Evolutionary conservation across 2,113 vertebrate genomes (phyloP), one percentile per base, ranked within the genome.

Genomic region (Nesogale talazaci): DNA sequence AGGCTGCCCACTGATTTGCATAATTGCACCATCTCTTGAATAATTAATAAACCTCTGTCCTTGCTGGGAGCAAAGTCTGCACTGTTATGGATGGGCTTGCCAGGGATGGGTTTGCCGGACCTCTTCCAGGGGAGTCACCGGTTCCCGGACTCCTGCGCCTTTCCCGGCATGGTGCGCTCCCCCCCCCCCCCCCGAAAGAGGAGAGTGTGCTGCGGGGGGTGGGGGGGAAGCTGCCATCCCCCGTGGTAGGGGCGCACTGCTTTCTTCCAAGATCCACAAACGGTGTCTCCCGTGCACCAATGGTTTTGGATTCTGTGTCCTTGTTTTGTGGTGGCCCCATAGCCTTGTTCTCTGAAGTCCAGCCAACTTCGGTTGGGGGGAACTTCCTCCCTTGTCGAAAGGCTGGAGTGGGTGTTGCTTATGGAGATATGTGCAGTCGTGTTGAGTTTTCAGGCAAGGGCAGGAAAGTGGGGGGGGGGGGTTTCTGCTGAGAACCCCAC

Each of bases 1-100:
- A 94, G 61, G 14, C 83, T 95, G 87, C 90, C 96, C 96, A 8
- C 16, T 88, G 89, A 97, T 98, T 98, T 97, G 93, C 97, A 96
- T 96, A 97, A 97, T 96, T 94, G 97, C 9, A 6, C 63, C 17
- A 74, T 94, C 36, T 91, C 94, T 86, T 97, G 95, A 97, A 97
- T 97, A 97, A 97, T 98, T 97, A 97, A 98, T 97, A 95, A 74
- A 96, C 93, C 96, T 94, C 96, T 97, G 96, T 94, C 97, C 97
- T 97, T 96, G 96, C 97, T 92, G 93, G 56, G 94, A 96, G 92
- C 93, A 94, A 97, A 93, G 61, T 96, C 96, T 97, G 92, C 89
- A 79, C 97, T 89, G 23, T 96, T 94, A 91, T 88, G 91, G 94
- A 94, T 96, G 91, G 95, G 86, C 83, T 92, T 36, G 83, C 91